Base-by-base conservation (phyloP, 2,888 invertebrate genomes). In the Sipha maydis region DNA sequence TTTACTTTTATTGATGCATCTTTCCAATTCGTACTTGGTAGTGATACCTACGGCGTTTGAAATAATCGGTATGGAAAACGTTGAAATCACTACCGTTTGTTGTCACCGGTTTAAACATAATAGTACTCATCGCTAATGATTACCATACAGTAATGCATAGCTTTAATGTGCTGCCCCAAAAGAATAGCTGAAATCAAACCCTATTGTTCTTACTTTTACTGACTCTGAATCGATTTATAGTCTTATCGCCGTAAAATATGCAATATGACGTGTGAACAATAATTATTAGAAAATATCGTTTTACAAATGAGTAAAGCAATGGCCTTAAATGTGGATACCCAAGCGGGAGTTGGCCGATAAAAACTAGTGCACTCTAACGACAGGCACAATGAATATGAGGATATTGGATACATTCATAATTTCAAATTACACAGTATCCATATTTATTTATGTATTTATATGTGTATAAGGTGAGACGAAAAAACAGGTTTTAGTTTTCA, bases 21-120 rank as follows among this genome's bases (percentile, higher is more conserved):
- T 61, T 25, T 21, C 25, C 5, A 61, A 61, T 61, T 61, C 25
- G 4, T 21, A 61, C 61, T 25, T 61, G 25, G 14, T 48, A 28
- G 28, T 25, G 69, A 9, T 11, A 56, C 25, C 54, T 21, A 79
- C 14, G 56, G 34, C 31, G 56, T n/a, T 0, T 41, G 0, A 31
- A 78, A 78, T 56, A 79, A 79, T 79, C 56, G 56, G 34, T 79
- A 31, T 34, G 54, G 54, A 31, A 54, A 78, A 77, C 41, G 54
- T 31, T 79, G 31, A 56, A 79, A 79, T 25, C 56, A 79, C 56
- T 79, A 79, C 79, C 25, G 56, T 79, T 79, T 79, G 79, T 56
- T 79, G 56, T 56, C 25, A 21, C 79, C 79, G 56, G 34, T 79
- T 25, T 61, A 61, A 61, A 5, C 19, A 61, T 56, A 79, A 79